Evolutionary conservation across 92 coral and sea anemone genomes (phyloP), one percentile per base, ranked within the genome.

Genomic region (Epizoanthus scotinus): DNA sequence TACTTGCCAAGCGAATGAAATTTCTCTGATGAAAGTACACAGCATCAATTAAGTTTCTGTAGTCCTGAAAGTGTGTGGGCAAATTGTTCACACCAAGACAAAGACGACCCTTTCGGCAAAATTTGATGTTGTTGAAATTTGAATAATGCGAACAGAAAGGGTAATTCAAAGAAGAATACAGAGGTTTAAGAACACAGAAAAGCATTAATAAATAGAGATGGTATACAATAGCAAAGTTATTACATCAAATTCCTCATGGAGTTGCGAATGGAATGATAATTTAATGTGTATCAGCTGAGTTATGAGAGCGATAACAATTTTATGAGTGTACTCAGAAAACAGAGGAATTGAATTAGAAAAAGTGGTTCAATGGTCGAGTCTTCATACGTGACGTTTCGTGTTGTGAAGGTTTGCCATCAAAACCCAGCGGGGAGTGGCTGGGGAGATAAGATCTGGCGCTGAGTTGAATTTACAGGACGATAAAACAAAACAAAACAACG

Each of bases 401-500:
- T 12, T 0, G 1, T 42, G 10, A 1, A 9, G 17, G 12, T 9
- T 47, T 10, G 19, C 50, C 25, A 75, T 36, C 38, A 34, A 67
- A 34, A 52, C 3, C 14, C 81, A 38, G 81, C 81, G 68, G 81
- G 81, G 24, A 22, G 49, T 31, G 8, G 29, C 63, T 6, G 24
- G 40, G 81, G 38, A 38, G 70, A 64, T 18, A 60, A 58, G 40
- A 60, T 75, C 58, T 75, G 31, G 81, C 66, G 24, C 67, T 24
- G 68, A 7, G 69, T 75, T 75, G 73, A 50, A 44, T 27, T 68
- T 56, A 68, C 29, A 69, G 28, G 57, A 42, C n/a, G 20, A 20
- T n/a, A 36, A 75, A 75, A 75, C 63, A 75, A 75, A 75, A 75
- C 63, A 75, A 60, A 75, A 13, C 81, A 53, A 73, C 63, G 27